Evolutionary conservation across 2,888 invertebrate species (phyloP).

Genomic region (Neria commutata): DNA sequence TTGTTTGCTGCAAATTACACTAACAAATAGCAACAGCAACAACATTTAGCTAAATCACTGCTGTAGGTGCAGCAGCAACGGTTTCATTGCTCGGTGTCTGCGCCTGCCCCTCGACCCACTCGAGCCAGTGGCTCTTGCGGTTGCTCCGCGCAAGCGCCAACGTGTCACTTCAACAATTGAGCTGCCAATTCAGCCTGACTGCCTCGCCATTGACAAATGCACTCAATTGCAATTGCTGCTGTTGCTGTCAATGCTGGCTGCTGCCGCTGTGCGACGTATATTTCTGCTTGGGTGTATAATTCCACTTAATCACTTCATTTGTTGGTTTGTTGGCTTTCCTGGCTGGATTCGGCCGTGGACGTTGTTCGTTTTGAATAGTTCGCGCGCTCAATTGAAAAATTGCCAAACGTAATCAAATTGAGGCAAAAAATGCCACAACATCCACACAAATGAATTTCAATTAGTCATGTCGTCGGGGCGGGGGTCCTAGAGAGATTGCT

Average conservation of each 20-base stretch:
- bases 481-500: too few species aligned
- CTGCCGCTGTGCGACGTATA: background rate
- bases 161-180: slow-evolving; percentile 15
- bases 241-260: background rate
- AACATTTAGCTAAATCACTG: slow-evolving; percentile 1
- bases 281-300: slow-evolving; percentile 12
- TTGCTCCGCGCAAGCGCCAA: slow-evolving; percentile 17
- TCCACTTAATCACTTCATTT: slow-evolving; percentile 6
- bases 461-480: too few species aligned
- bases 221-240: background rate
- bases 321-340: too few species aligned
- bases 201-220: slow-evolving; percentile 11
- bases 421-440: too few species aligned
- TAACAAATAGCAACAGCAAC: slow-evolving; percentile 1
- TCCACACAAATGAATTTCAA: too few species aligned
- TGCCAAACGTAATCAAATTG: too few species aligned
- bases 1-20: slow-evolving; percentile 25
- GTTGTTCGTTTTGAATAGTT: too few species aligned
- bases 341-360: too few species aligned
- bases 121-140: background rate
- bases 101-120: background rate
- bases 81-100: background rate
- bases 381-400: too few species aligned
- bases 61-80: slow-evolving; percentile 15
- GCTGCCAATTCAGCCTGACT: slow-evolving; percentile 4